Percentiles rank a stretch among this genome's conserved stretches.
Evolutionary conservation across 2,888 invertebrate species (phyloP).

Genomic region (Lepidocyrtinus sp.): DNA sequence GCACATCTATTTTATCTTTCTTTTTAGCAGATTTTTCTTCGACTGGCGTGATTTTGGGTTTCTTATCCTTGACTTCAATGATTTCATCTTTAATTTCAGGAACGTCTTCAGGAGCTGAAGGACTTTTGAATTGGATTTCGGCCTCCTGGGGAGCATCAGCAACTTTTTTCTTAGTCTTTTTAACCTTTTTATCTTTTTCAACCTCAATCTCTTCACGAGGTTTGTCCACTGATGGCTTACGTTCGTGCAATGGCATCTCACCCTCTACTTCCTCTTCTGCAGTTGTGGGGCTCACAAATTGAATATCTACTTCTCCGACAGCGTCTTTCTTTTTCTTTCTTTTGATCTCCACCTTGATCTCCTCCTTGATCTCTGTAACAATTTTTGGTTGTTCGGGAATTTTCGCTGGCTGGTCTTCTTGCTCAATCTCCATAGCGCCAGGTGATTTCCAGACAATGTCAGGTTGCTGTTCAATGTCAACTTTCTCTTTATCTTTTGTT

Average conservation of each 20-base stretch:
- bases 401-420: not conserved
- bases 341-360: conserved; percentile 43
- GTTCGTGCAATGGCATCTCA: no score
- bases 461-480: not conserved
- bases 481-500: conserved; percentile 25
- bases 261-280: not conserved
- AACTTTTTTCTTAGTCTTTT: not conserved
- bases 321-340: conserved; percentile 1
- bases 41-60: not conserved
- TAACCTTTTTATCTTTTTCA: not conserved
- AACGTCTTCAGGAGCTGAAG: not conserved
- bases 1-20: not conserved
- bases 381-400: not conserved
- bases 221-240: not conserved
- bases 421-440: not conserved
- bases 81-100: not conserved
- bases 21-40: conserved; percentile 70
- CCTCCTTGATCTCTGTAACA: not conserved
- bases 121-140: not conserved
- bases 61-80: no score
- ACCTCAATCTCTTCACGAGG: not conserved
- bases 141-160: not conserved
- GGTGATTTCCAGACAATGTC: not conserved
- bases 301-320: not conserved
- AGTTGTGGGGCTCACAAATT: not conserved